Base-by-base conservation (phyloP, 2,113 vertebrate species). In the Dromaius novaehollandiae region DNA sequence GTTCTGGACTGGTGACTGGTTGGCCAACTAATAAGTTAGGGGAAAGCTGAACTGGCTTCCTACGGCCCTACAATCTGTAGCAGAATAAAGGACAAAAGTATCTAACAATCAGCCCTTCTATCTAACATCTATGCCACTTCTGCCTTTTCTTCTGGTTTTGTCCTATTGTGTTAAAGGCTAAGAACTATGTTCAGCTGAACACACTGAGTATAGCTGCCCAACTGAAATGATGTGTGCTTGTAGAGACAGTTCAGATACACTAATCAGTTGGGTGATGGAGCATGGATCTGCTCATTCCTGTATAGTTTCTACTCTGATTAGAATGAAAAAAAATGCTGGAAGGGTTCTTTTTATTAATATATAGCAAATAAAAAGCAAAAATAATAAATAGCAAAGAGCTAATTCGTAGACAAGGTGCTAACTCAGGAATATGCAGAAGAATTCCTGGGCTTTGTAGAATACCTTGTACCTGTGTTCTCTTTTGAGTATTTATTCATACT, bases 1-100 rank as follows among this genome's bases (percentile, higher is more conserved):
- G 13, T 8, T 77, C 16, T 61, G 46, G 9, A 16, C 3, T 32
- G 9, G 9, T 13, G 44, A 46, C 44, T 46, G 11, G 3, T 32
- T 46, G 77, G 15, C 4, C 6, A 2, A 78, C 4, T 1, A 1
- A 4, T 70, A 9, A 65, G 50, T 60, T 36, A 65, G 2, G 3
- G 5, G 7, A 46, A 48, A 82, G 74, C 55, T 5, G 32, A n/a
- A 46, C 4, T 51, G 5, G 0, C 4, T 88, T 42, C 16, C 14
- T 65, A 53, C n/a, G 3, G 9, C 6, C 22, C 0, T 71, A 63
- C 79, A 73, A 70, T 26, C 30, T 17, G 5, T 69, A 77, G 40
- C 4, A 13, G 6, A 69, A 42, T 10, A 4, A 80, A 55, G 73
- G 13, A 18, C 1, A 53, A 48, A 84, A 58, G 3, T 42, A 4